Percentiles rank a stretch among this genome's conserved stretches.
Conservation (phyloP, 2,113 vertebrate genomes). For the Nycticorax nycticorax region DNA sequence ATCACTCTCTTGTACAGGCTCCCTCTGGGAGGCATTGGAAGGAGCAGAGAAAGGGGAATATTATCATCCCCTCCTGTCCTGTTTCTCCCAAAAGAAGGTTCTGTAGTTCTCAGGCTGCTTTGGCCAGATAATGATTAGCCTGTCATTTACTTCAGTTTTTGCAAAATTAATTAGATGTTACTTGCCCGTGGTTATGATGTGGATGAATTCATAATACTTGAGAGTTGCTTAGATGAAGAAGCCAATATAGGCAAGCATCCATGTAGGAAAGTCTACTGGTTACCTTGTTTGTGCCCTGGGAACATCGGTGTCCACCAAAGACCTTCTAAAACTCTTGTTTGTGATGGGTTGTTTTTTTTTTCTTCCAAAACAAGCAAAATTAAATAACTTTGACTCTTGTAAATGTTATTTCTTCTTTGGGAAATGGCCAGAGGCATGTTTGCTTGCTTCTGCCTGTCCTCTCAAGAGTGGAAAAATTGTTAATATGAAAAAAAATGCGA, state of each 20-base stretch:
- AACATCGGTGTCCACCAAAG: fast-evolving
- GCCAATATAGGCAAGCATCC: neutral
- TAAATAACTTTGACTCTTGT: neutral
- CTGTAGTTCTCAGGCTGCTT: neutral
- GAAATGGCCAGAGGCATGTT: neutral
- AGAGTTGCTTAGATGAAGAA: neutral
- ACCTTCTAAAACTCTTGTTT: neutral
- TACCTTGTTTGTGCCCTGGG: neutral
- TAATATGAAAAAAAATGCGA: neutral
- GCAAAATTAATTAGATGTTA: neutral
- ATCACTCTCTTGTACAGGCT: neutral
- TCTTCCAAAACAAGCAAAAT: neutral
- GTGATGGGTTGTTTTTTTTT: neutral
- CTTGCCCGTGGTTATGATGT: neutral
- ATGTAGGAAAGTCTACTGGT: neutral
- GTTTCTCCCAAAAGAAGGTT: neutral
- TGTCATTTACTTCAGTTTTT: neutral
- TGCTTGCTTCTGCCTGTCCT: neutral
- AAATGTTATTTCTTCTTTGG: neutral
- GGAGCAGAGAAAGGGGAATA: neutral
- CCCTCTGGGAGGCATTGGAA: neutral
- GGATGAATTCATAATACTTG: neutral
- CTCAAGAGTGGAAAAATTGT: neutral
- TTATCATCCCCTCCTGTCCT: neutral
- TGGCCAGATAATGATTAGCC: neutral